Base-by-base conservation (phyloP, 2,888 invertebrate species). In the Tetramorium bicarinatum region DNA sequence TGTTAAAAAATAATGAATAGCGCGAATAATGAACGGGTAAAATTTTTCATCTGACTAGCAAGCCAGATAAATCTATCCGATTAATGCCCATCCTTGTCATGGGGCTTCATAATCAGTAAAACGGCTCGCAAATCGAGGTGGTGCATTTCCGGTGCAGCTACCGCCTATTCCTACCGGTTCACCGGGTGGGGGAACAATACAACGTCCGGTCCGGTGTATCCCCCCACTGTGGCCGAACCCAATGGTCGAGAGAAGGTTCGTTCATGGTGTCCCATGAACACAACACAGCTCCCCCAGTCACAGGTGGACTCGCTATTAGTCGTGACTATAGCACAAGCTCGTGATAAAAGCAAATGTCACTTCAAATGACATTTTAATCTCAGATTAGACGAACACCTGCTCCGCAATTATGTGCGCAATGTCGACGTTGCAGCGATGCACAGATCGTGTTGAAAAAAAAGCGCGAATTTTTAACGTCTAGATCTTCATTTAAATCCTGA, bases 141-240 rank as follows among this genome's bases (percentile, higher is more conserved):
- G 87, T 86, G 87, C 85, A 90, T 91, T 93, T 93, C 93, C 93
- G 92, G 91, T 90, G 88, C 62, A 74, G 82, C 64, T 69, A 71
- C 59, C 59, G 83, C 87, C 85, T 87, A 85, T 81, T 85, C 67
- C 87, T 88, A 85, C 82, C 85, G 84, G 83, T 84, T 88, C 86
- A 85, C 69, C 76, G 88, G 87, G 91, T 87, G 91, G 91, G 92
- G 92, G 91, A 61, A 92, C 92, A 93, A 93, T 92, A 91, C 92
- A 92, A 93, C 93, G 93, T 94, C 94, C 94, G 93, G 93, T 94
- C 93, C 94, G 93, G 93, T 94, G 87, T 92, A 92, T 91, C 92
- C 92, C 91, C 91, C 92, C 89, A 88, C 89, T 67, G 81, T 81
- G 84, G 59, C 82, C 84, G 62, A 85, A 79, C 83, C 41, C 59